A percentile compares a stretch with the other conserved stretches of the same genome.
Conservation (phyloP, 2,888 invertebrate genomes). For the Agriopis leucophaearia region DNA sequence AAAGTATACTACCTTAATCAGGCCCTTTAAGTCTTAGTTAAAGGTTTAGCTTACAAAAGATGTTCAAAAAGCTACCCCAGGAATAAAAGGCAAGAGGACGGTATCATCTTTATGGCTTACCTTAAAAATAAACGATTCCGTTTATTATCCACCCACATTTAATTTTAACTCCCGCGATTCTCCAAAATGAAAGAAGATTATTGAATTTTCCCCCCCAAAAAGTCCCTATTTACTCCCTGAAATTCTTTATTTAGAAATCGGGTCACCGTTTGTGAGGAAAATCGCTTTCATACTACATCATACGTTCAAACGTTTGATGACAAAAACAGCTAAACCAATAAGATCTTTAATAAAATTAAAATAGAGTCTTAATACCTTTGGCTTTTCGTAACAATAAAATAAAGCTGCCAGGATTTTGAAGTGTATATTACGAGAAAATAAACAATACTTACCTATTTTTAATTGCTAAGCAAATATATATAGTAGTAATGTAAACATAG, state of each 20-base stretch:
- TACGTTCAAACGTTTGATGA: constrained; percentile 1
- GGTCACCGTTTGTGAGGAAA: constrained; percentile 65
- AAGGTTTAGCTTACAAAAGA: constrained; percentile 7
- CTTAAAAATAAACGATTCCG: constrained; percentile 33
- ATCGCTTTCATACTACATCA: not conserved
- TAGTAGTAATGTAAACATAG: too few species aligned
- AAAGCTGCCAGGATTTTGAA: not conserved
- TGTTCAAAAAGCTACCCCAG: not conserved
- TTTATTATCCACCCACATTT: constrained; percentile 32
- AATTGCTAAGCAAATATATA: too few species aligned
- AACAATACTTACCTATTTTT: not conserved
- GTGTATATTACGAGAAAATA: too few species aligned
- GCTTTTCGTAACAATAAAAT: not conserved
- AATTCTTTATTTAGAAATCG: constrained; percentile 68
- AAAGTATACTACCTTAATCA: not conserved
- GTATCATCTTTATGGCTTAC: constrained; percentile 17
- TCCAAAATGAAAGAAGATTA: constrained; percentile 53
- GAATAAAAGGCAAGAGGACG: constrained; percentile 19
- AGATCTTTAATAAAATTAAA: not conserved
- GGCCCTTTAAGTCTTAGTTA: not conserved
- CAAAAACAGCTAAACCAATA: constrained; percentile 37
- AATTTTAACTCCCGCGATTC: constrained; percentile 43
- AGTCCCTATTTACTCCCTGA: constrained; percentile 59
- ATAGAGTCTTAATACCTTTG: not conserved
- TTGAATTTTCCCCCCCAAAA: constrained; percentile 57